These are phyloP conservation scores for Crocallis elinguaria DNA, from an alignment of 2,888 invertebrate genomes.

Conservation along the genomic window DNA sequence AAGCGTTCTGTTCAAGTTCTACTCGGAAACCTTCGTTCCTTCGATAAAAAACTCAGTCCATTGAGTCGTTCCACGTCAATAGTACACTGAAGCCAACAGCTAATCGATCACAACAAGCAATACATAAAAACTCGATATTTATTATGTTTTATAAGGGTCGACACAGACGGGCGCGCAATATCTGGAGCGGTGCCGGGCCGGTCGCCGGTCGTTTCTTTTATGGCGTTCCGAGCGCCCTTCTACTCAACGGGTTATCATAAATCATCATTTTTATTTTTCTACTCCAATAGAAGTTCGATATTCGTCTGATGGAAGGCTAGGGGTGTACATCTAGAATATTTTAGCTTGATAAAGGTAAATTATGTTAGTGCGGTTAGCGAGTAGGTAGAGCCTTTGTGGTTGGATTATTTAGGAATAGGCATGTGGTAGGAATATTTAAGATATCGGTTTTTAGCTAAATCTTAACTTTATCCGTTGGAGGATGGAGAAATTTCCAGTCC, in stretches of 20 bases:
- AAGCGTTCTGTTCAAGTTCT: too few species aligned
- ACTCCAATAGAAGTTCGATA: constrained; percentile 34
- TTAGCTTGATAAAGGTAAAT: constrained; percentile 12
- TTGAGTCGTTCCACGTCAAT: not conserved
- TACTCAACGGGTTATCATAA: constrained; percentile 49
- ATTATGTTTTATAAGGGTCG: constrained; percentile 38
- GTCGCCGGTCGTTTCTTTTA: constrained; percentile 43
- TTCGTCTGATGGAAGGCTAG: constrained; percentile 30
- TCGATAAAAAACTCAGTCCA: too few species aligned
- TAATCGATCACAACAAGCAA: constrained; percentile 27
- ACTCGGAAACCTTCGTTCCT: too few species aligned
- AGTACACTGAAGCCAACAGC: constrained; percentile 1
- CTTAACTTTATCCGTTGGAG: too few species aligned
- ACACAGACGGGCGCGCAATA: constrained; percentile 34
- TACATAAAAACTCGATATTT: constrained; percentile 30
- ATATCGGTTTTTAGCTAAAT: too few species aligned
- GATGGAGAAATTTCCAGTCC: too few species aligned
- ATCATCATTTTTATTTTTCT: constrained; percentile 49
- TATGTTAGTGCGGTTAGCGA: constrained; percentile 5
- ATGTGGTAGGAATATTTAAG: too few species aligned
- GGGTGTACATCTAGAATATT: constrained; percentile 21
- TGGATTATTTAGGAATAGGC: too few species aligned
- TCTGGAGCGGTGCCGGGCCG: constrained; percentile 32
- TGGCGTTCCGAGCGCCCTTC: constrained; percentile 38
- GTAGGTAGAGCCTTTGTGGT: not conserved